Evolutionary conservation across 2,888 invertebrate genomes (phyloP), one percentile per base, ranked within the genome.

Genomic region (Catocala fraxini): DNA sequence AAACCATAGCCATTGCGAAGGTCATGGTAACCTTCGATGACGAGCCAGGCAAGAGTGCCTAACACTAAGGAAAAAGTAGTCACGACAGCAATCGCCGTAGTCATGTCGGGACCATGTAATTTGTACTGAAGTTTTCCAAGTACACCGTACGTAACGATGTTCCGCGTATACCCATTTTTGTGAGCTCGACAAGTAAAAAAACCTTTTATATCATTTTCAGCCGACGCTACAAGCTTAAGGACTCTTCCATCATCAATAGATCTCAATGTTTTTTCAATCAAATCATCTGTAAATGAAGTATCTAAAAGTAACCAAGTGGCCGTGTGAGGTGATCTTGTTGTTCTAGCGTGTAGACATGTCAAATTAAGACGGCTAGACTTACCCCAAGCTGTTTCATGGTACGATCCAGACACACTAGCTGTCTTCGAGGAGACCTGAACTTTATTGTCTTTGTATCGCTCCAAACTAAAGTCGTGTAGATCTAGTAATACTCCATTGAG

Each of bases 111-210:
- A 3, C 85, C 82, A 0, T 82, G 74, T 12, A 90, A 56, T 54
- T 86, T 84, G 59, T 88, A 83, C 45, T 85, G 84, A 41, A 88
- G 74, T 73, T 85, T 84, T 1, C 92, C 93, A 6, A 91, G 43
- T 2, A 93, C 88, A n/a, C 92, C 93, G 56, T 92, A 93, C 0
- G 93, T 93, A 10, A 93, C 85, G 12, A 93, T 80, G 66, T 93
- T 94, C 13, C 75, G 82, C 7, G 89, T 90, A 1, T 75, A 77
- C 55, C 81, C 88, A 46, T 86, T 86, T 45, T 73, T 79, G 62
- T 88, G 87, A 1, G 87, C 87, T 51, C 93, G 83, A 68, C 93
- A 94, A 4, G 93, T 93, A 61, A 92, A 93, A 70, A 92, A 93
- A 3, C 93, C 92, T 77, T 88, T 80, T 6, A 89, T 75, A 51